These are phyloP conservation scores for Xiphophorus hellerii DNA, from an alignment of 2,113 vertebrate genomes.

Conservation along the genomic window DNA sequence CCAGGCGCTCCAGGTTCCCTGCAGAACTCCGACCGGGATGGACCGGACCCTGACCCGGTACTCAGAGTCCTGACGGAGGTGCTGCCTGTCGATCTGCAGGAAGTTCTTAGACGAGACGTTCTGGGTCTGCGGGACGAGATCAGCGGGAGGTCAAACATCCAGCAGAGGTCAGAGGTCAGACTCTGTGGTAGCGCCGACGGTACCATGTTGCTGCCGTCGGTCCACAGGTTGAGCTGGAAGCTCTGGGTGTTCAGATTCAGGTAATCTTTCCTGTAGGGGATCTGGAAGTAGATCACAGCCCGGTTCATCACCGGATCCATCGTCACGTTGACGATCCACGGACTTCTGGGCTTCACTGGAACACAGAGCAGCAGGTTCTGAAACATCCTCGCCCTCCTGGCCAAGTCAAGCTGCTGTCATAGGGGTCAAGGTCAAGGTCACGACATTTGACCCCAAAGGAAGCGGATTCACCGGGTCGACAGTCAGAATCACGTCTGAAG, in stretches of 20 bases:
- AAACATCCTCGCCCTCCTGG: too few relatives aligned
- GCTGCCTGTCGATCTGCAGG: slow-evolving; percentile 38
- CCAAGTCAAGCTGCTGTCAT: too few relatives aligned
- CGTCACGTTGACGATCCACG: slow-evolving; percentile 53
- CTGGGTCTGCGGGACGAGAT: slow-evolving; percentile 20
- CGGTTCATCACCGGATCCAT: slow-evolving; percentile 2
- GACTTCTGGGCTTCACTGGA: slow-evolving; percentile 72
- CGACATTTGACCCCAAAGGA: too few relatives aligned
- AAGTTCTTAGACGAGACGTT: background rate
- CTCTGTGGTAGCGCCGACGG: background rate
- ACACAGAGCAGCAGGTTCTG: too few relatives aligned
- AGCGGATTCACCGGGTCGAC: too few relatives aligned
- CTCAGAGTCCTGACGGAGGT: slow-evolving; percentile 16
- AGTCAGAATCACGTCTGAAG: too few relatives aligned
- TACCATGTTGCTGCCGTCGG: background rate
- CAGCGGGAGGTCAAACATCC: background rate
- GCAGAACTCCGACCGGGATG: slow-evolving; percentile 16
- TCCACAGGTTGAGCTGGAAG: slow-evolving; percentile 60
- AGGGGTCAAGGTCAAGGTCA: too few relatives aligned
- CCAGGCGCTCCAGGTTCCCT: slow-evolving; percentile 78
- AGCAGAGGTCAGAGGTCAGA: background rate
- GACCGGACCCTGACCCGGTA: slow-evolving; percentile 60
- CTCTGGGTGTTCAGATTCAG: slow-evolving; percentile 27
- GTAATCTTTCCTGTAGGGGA: slow-evolving; percentile 48
- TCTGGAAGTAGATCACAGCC: slow-evolving; percentile 36